These are phyloP conservation scores for Moxostoma hubbsi DNA, from an alignment of 2,797 vertebrate genomes.

Conservation along the genomic window DNA sequence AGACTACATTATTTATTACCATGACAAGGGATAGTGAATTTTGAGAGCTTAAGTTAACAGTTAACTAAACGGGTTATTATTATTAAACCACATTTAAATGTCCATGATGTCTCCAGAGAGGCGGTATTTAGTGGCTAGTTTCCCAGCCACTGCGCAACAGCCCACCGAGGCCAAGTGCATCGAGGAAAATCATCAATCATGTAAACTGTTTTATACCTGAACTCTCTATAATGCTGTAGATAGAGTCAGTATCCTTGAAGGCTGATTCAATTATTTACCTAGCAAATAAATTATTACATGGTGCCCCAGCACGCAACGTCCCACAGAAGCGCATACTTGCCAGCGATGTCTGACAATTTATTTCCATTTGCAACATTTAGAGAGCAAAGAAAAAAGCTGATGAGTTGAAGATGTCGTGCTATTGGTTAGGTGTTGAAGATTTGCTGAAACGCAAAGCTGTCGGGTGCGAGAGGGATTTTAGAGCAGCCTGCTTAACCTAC, in stretches of 20 bases:
- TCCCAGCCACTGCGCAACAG: slow-evolving; percentile 36
- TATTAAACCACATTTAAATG: slow-evolving; percentile 50
- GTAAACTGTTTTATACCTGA: slow-evolving; percentile 53
- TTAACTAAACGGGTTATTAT: slow-evolving; percentile 33
- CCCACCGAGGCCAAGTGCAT: slow-evolving; percentile 48
- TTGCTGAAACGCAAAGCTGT: slow-evolving; percentile 7
- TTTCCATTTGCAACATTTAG: slow-evolving; percentile 54
- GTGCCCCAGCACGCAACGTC: slow-evolving; percentile 59
- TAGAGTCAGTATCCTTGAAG: slow-evolving; percentile 62
- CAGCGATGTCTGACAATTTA: slow-evolving; percentile 54
- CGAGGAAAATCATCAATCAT: slow-evolving; percentile 59
- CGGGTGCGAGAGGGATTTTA: slow-evolving; percentile 27
- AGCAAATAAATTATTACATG: slow-evolving; percentile 75
- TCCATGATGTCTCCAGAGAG: slow-evolving; percentile 45
- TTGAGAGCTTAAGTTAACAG: slow-evolving; percentile 40
- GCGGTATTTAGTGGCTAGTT: slow-evolving; percentile 43
- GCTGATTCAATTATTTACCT: slow-evolving; percentile 74
- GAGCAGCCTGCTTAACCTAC: slow-evolving; percentile 19
- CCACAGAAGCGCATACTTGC: slow-evolving; percentile 55
- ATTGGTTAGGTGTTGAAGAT: not conserved
- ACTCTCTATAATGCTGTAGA: slow-evolving; percentile 58
- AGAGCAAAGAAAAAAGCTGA: slow-evolving; percentile 33
- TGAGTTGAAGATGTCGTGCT: not conserved
- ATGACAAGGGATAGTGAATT: slow-evolving; percentile 2
- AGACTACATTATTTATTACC: slow-evolving; percentile 8